Conservation (phyloP, 2,888 invertebrate genomes). For the Drosophila leonis region DNA sequence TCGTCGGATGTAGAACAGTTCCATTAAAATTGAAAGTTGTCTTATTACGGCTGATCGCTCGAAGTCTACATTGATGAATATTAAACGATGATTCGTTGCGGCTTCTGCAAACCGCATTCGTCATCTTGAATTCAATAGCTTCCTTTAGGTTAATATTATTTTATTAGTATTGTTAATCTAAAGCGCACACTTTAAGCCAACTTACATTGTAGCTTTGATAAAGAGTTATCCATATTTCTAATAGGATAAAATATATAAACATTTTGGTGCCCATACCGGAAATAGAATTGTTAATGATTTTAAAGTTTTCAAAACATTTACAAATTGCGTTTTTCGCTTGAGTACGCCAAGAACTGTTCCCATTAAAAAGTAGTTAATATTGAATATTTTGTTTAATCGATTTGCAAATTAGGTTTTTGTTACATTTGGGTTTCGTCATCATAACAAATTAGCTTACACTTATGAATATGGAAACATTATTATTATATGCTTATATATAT, state of each 20-base stretch:
- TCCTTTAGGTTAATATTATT: conserved; percentile 16
- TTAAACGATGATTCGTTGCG: conserved; percentile 46
- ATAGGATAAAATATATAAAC: not conserved
- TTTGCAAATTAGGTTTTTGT: not conserved
- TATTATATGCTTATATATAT: too few species aligned
- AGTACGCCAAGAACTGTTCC: too few species aligned
- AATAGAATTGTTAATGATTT: not conserved
- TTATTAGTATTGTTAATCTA: not conserved
- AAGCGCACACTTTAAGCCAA: not conserved
- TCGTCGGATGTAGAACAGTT: conserved; percentile 18
- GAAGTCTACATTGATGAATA: conserved; percentile 40
- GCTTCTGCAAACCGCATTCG: conserved; percentile 44
- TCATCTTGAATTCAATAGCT: conserved; percentile 37
- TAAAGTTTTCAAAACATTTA: not conserved
- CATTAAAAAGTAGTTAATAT: not conserved
- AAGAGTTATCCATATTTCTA: not conserved
- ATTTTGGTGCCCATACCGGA: not conserved
- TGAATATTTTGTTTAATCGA: not conserved
- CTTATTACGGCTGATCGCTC: conserved; percentile 9
- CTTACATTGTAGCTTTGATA: not conserved
- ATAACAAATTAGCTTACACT: not conserved
- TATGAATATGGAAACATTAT: not conserved
- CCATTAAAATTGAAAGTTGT: conserved; percentile 4
- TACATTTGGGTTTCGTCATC: not conserved
- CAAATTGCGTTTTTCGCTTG: not conserved